Evolutionary conservation across 2,888 invertebrate genomes (phyloP).

Genomic region (Drosophila greeni): DNA sequence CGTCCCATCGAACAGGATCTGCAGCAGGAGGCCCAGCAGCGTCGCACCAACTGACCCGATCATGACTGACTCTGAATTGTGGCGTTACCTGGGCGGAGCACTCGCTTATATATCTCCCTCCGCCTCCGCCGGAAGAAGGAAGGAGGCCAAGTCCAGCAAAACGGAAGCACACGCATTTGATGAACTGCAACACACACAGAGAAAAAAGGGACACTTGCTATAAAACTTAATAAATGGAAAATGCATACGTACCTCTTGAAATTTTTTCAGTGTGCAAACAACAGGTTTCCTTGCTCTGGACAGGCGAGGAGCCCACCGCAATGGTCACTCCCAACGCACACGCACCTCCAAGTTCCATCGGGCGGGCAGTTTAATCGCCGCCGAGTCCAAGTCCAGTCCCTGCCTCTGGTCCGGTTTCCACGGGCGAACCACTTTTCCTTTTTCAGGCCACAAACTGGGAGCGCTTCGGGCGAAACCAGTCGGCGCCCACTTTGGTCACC

Average conservation of each 20-base stretch:
- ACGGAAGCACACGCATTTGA: conserved; percentile 28
- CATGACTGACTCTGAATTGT: conserved; percentile 24
- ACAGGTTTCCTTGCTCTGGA: conserved; percentile 14
- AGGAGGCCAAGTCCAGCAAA: conserved; percentile 14
- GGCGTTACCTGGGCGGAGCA: conserved; percentile 24
- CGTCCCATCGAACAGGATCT: conserved; percentile 19
- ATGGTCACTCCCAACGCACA: conserved; percentile 25
- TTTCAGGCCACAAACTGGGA: conserved; percentile 20
- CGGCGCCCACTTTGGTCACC: conserved; percentile 28
- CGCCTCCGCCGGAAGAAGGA: conserved; percentile 14
- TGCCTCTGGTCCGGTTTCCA: conserved; percentile 34
- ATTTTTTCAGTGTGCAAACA: conserved; percentile 17
- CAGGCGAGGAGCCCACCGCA: conserved; percentile 4
- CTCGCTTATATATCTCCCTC: conserved; percentile 17
- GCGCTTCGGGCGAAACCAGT: conserved; percentile 21
- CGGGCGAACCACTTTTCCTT: conserved; percentile 32
- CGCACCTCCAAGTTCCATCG: conserved; percentile 21
- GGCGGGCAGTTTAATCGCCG: conserved; percentile 12
- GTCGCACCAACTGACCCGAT: conserved; percentile 24
- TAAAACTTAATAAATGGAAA: too few species aligned
- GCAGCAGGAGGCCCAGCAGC: conserved; percentile 25
- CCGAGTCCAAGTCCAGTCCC: conserved; percentile 21
- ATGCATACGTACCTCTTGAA: too few species aligned
- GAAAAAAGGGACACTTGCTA: background rate
- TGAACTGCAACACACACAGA: conserved; percentile 16